Evolutionary conservation across 2,888 invertebrate species (phyloP), one percentile per base, ranked within the genome.

Genomic region (Lordiphosa andalusiaca): DNA sequence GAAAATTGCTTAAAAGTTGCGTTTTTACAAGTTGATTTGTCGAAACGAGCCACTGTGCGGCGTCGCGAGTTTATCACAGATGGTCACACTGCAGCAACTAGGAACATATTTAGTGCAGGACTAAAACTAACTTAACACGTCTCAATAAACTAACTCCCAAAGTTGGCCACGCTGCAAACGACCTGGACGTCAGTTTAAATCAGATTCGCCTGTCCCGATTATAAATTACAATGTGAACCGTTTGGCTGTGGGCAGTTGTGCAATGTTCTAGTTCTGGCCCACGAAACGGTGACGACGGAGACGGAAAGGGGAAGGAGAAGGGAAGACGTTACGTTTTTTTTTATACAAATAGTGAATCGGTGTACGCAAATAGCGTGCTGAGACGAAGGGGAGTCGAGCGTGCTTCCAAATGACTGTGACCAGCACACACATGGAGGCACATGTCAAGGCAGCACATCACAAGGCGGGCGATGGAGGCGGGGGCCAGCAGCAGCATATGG

Each of bases 401-500:
- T 56, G 56, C 33, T 47, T 66, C 75, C 87, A 84, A 83, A 88
- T 88, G 88, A 88, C 88, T 73, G 88, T 88, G 66, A 85, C 82
- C 73, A 81, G 80, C 57, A 75, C 85, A 67, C 82, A 86, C 75
- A 80, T 88, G 88, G 88, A 88, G 73, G 78, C 85, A 70, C 86
- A 87, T 83, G 74, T 82, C 55, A 86, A 86, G 81, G 73, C 84
- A 69, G 84, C 86, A 69, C 87, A 84, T 38, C 63, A 51, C 57
- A 33, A 49, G 37, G 53, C 55, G 50, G 53, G 54, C 12, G 67
- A 55, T 51, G 63, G 69, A 6, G 60, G 66, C 33, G 73, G 60
- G 46, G 42, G 40, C 2, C 41, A 73, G 7, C 33, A 35, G 35
- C 30, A 71, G 46, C 73, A 65, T 19, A 59, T 67, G 52, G 54